phyloP scores from a whole-genome alignment of 2,888 invertebrate genomes.

The Polymixis lichenea region DNA sequence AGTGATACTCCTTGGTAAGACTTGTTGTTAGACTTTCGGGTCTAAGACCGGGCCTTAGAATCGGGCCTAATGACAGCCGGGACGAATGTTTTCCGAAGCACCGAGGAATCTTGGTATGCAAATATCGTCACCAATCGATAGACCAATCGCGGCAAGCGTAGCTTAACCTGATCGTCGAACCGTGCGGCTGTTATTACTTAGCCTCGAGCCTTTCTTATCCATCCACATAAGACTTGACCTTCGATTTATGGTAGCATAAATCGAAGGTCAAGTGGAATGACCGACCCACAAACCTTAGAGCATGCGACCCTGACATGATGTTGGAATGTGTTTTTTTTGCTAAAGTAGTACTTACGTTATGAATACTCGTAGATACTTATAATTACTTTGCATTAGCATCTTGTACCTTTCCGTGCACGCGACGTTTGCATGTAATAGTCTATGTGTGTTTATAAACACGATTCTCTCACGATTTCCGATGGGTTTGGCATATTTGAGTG shows the following conservation, averaged over 20 bases:
- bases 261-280: constrained; percentile 46
- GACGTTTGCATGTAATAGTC: constrained; percentile 45
- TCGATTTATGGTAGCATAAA: no score
- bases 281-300: constrained; percentile 39
- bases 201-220: no score
- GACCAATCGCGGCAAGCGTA: no score
- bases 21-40: no score
- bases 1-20: no score
- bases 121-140: no score
- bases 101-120: no score
- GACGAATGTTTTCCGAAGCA: no score
- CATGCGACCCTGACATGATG: constrained; percentile 41
- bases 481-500: constrained; percentile 5
- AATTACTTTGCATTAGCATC: constrained; percentile 27
- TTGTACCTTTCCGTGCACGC: constrained; percentile 43
- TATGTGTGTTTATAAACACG: constrained; percentile 8
- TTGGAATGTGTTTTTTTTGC: constrained; percentile 32
- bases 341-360: constrained; percentile 4
- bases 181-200: no score
- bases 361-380: constrained; percentile 4
- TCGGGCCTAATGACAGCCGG: no score
- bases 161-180: no score
- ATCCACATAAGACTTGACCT: background rate
- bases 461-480: constrained; percentile 29
- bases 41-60: no score